Percentiles rank a stretch among this genome's conserved stretches.
Conservation (phyloP, 2,888 invertebrate genomes). For the Aporophyla lueneburgensis region DNA sequence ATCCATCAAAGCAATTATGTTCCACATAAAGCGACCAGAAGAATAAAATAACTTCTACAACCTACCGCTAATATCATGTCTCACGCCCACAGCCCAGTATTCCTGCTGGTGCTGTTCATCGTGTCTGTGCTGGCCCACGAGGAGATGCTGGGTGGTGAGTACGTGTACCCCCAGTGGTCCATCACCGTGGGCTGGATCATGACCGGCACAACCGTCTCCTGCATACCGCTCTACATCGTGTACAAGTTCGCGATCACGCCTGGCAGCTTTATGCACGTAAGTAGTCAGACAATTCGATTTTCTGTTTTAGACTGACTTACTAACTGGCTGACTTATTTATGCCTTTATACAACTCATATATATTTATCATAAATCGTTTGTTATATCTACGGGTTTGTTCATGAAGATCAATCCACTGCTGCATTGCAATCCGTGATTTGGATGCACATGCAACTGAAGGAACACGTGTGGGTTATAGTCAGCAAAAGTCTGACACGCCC, state of each 20-base stretch:
- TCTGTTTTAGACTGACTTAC: no score
- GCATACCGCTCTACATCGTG: slow-evolving; percentile 96
- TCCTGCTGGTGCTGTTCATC: slow-evolving; percentile 96
- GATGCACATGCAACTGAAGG: no score
- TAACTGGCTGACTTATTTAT: no score
- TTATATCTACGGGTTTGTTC: not conserved
- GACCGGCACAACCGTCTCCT: slow-evolving; percentile 96
- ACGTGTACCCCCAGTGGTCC: slow-evolving; percentile 95
- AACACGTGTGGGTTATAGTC: no score
- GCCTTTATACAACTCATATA: no score
- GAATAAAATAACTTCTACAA: not conserved
- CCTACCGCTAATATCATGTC: not conserved
- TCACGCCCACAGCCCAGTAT: slow-evolving; percentile 92
- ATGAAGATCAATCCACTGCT: no score
- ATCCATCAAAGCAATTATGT: not conserved
- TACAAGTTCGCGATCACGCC: slow-evolving; percentile 94
- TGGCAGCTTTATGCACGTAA: slow-evolving; percentile 84
- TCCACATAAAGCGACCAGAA: not conserved
- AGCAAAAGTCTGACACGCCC: no score
- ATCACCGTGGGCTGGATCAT: slow-evolving; percentile 95
- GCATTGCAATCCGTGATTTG: not conserved
- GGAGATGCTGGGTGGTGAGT: slow-evolving; percentile 94
- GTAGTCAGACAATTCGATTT: not conserved
- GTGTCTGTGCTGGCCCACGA: slow-evolving; percentile 95
- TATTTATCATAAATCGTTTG: not conserved